Evolutionary conservation across 1,140 invertebrate genomes (phyloP).

Genomic region (Musca vetustissima): DNA sequence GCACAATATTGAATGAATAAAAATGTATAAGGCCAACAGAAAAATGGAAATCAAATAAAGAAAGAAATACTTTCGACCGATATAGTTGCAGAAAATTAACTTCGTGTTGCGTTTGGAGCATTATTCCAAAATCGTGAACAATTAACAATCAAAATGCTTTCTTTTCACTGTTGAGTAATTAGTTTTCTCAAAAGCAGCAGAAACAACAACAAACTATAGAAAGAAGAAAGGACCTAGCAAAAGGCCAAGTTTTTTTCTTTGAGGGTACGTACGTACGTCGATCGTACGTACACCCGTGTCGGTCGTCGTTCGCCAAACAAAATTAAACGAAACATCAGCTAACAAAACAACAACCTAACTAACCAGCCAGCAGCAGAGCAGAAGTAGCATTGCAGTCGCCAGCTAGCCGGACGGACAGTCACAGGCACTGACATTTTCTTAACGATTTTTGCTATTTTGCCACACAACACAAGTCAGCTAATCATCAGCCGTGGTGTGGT

Average conservation of each 20-base stretch:
- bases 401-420: too few relatives aligned
- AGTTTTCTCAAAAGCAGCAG: neutral
- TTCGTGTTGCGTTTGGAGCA: too few relatives aligned
- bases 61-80: too few relatives aligned
- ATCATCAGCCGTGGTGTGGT: neutral
- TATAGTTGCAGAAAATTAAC: too few relatives aligned
- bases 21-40: too few relatives aligned
- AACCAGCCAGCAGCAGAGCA: constrained; percentile 3
- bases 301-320: constrained; percentile 8
- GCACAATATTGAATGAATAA: too few relatives aligned
- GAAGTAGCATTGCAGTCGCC: too few relatives aligned
- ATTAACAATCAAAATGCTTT: neutral
- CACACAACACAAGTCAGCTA: neutral
- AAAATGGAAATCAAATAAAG: too few relatives aligned
- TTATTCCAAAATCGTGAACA: neutral
- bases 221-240: neutral
- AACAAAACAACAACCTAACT: constrained; percentile 1
- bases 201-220: neutral
- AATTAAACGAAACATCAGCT: constrained; percentile 7
- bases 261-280: constrained; percentile 21
- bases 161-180: constrained; percentile 2
- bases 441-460: constrained; percentile 14
- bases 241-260: neutral
- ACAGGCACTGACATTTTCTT: constrained; percentile 1
- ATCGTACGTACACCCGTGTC: constrained; percentile 19